Evolutionary conservation across 2,888 invertebrate species (phyloP), one percentile per base, ranked within the genome.

Genomic region (Dicyrtoma fusca): DNA sequence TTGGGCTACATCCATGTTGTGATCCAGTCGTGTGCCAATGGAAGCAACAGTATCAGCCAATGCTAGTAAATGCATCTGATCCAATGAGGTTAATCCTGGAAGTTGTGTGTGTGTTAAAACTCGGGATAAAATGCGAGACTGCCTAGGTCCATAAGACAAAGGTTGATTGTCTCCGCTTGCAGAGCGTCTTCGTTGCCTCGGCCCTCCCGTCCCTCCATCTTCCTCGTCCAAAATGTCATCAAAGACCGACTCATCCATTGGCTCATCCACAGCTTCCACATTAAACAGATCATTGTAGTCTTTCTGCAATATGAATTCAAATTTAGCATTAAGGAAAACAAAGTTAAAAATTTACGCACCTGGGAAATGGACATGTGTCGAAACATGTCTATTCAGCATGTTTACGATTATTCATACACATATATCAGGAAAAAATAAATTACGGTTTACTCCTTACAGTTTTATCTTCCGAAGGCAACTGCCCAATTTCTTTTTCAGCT

Each of bases 51-150:
- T 99, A 82, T 99, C 99, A 13, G 98, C 98, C 74, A 99, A 84
- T 0, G 99, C 99, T n/a, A 99, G 14, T 74, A 99, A 87, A 84
- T 99, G 99, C 98, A 99, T 99, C 85, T 99, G 99, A 85, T 99
- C 99, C 69, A 98, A 87, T 79, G 96, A 96, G 3, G 95, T 95
- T 49, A 97, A 85, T 0, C 97, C 98, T 0, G 97, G 97, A 44
- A 96, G 85, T 84, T 95, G 95, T 0, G 94, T 94, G 84, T 98
- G 97, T 0, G 98, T 98, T 49, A 99, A 86, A 10, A 98, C 87
- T 1, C 94, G 89, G 0, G 95, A 95, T 11, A 97, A 84, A 13
- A 94, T 87, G 73, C 95, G 88, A 45, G 92, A 89, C 87, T 85
- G 80, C 59, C 80, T 55, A 19, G 77, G 76, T 0, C 80, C 79